Conservation (phyloP, 1,140 invertebrate genomes). For the Lysiphlebus fabarum region DNA sequence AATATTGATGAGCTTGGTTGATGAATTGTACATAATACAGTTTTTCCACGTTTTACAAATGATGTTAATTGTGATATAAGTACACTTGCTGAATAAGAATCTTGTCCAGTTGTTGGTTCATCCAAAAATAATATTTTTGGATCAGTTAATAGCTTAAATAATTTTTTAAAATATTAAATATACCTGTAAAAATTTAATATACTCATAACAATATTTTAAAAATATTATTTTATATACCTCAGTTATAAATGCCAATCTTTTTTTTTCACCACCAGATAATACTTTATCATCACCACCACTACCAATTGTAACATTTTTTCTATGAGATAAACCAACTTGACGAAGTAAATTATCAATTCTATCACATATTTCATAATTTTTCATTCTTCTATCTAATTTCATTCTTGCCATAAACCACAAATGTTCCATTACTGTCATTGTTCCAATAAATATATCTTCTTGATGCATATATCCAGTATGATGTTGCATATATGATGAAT, state of each 20-base stretch:
- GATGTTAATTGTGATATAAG: slow-evolving; percentile 72
- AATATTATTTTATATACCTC: slow-evolving; percentile 69
- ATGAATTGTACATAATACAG: slow-evolving; percentile 93
- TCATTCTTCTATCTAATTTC: slow-evolving; percentile 69
- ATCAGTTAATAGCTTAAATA: slow-evolving; percentile 78
- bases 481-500: slow-evolving; percentile 68
- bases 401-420: slow-evolving; percentile 84
- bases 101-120: slow-evolving; percentile 91
- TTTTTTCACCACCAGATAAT: slow-evolving; percentile 91
- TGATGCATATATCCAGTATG: slow-evolving; percentile 93
- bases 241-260: slow-evolving; percentile 87
- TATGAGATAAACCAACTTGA: slow-evolving; percentile 71
- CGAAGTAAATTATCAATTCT: slow-evolving; percentile 69
- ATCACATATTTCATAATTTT: slow-evolving; percentile 57
- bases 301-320: slow-evolving; percentile 73
- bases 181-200: not conserved
- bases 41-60: slow-evolving; percentile 69
- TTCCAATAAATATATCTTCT: slow-evolving; percentile 84
- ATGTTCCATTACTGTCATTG: slow-evolving; percentile 85
- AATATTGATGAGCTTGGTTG: slow-evolving; percentile 94
- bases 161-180: slow-evolving; percentile 1
- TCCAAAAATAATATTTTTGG: slow-evolving; percentile 92
- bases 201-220: not conserved
- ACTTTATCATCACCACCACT: slow-evolving; percentile 69
- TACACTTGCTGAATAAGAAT: slow-evolving; percentile 88